Evolutionary conservation across 2,797 vertebrate genomes (phyloP).

Genomic region (Acipenser ruthenus): DNA sequence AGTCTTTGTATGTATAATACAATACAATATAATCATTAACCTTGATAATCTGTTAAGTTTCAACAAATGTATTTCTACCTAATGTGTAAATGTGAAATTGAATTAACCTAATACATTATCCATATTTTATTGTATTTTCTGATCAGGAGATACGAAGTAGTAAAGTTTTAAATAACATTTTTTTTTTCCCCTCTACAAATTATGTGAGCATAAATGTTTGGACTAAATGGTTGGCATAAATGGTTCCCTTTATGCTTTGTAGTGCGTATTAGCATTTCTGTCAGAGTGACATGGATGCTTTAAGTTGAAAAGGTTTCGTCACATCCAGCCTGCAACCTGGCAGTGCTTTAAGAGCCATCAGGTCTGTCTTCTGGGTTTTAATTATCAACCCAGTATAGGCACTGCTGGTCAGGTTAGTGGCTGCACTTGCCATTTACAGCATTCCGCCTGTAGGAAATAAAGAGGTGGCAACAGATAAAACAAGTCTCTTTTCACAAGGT

Average conservation of each 20-base stretch:
- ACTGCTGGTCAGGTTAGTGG: constrained; percentile 43
- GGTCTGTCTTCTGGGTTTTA: constrained; percentile 58
- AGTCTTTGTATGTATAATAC: no score
- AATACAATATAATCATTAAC: no score
- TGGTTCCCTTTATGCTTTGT: not conserved
- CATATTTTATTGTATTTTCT: no score
- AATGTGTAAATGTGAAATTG: no score
- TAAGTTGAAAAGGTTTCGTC: constrained; percentile 57
- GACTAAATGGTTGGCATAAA: not conserved
- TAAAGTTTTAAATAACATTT: no score
- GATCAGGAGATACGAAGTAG: no score
- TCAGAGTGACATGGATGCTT: constrained; percentile 28
- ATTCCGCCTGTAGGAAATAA: constrained; percentile 45
- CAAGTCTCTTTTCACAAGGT: constrained; percentile 16
- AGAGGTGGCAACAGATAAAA: constrained; percentile 33
- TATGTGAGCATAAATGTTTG: no score
- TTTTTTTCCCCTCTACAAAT: no score
- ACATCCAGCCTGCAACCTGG: constrained; percentile 43
- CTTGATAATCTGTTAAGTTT: no score
- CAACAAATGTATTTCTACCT: no score
- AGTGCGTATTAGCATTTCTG: constrained; percentile 4
- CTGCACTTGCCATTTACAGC: constrained; percentile 39
- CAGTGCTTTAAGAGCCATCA: constrained; percentile 31
- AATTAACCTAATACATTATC: no score
- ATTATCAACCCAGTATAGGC: constrained; percentile 49